Base-by-base conservation (phyloP, 1,140 invertebrate genomes). In the Drosophila virilis region DNA sequence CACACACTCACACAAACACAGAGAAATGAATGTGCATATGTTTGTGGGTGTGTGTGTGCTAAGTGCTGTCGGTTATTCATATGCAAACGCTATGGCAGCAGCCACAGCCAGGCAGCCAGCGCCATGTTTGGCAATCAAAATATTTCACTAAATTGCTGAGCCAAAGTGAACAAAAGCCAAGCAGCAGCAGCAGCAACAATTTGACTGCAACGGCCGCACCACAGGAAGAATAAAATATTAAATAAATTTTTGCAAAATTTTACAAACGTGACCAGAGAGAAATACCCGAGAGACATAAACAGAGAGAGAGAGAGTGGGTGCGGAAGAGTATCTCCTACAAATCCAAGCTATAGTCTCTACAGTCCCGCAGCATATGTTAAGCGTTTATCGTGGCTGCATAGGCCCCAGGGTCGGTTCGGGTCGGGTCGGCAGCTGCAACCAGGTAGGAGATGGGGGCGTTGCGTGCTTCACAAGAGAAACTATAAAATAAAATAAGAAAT, bases 31-130 rank as follows among this genome's bases (percentile, higher is more conserved):
- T 43, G 32, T 58, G 28, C 33, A 7, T 57, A 28, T 70, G 13
- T 42, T 17, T 17, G 17, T 17, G 17, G 1, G 22, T 51, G 57
- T 52, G 65, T 62, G 50, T 60, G 62, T 77, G 52, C 67, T 88
- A 89, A 88, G 83, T 88, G 83, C 83, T 89, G 84, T 89, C 73
- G 77, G 76, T 83, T 88, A 89, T 89, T 88, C 83, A 88, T 89
- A 88, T 83, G 83, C 79, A 86, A 86, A 74, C 82, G 83, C 83
- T 66, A 68, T 50, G 59, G 57, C 60, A 54, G 55, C 57, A 74
- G 71, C 57, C 65, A 60, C 57, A 68, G 71, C 22, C 48, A 62
- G 38, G 59, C 59, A 40, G 37, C 43, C 59, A 58, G 57, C 69
- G 51, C 62, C 80, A 82, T 88, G 66, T 88, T 88, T 88, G 83